Conservation (phyloP, 2,113 vertebrate species). For the Nettapus auritus region DNA sequence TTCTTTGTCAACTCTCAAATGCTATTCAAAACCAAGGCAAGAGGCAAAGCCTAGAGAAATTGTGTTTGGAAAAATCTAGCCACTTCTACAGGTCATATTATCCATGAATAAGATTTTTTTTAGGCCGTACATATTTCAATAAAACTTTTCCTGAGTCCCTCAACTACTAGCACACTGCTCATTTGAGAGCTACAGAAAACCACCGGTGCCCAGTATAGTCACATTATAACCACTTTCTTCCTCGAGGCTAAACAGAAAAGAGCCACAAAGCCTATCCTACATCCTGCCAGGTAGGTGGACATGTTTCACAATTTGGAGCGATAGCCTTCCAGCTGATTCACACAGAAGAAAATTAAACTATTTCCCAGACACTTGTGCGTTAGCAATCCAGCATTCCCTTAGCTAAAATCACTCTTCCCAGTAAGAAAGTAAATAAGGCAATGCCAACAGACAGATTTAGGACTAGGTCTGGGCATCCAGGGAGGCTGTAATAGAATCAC, state of each 20-base stretch:
- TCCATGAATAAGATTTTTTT: background rate
- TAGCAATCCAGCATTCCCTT: background rate
- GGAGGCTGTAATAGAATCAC: background rate
- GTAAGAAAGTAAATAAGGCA: background rate
- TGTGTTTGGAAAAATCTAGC: background rate
- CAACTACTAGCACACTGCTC: background rate
- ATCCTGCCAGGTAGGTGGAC: background rate
- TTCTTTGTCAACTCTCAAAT: background rate
- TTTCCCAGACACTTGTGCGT: background rate
- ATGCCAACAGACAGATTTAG: background rate
- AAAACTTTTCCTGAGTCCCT: background rate
- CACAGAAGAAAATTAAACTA: background rate
- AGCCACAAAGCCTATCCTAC: background rate
- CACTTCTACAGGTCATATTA: background rate
- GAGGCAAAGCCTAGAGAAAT: background rate
- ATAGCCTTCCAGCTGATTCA: background rate
- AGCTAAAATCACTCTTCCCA: background rate
- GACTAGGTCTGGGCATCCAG: background rate
- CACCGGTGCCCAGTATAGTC: background rate
- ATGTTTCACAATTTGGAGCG: background rate
- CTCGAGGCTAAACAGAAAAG: background rate
- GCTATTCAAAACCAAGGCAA: background rate
- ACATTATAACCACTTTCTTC: background rate
- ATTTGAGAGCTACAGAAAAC: background rate
- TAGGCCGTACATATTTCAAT: background rate